phyloP scores from a whole-genome alignment of 2,797 vertebrate genomes.

The Sparidentex hasta region DNA sequence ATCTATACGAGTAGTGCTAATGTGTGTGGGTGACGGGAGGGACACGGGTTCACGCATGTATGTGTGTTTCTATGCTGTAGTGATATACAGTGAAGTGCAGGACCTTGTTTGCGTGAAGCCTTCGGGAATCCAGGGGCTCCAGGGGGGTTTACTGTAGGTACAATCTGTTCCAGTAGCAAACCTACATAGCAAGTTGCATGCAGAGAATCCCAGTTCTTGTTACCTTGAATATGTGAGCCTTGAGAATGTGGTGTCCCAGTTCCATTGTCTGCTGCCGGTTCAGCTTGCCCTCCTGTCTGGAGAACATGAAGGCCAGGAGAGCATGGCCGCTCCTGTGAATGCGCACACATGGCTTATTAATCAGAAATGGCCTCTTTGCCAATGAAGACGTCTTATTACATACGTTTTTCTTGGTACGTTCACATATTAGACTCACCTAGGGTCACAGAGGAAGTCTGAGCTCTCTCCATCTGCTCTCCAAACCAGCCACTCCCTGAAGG shows the following conservation, averaged over 20 bases:
- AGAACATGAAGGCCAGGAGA: constrained; percentile 98
- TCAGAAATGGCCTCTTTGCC: constrained; percentile 5
- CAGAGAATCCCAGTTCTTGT: constrained; percentile 12
- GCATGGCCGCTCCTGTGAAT: constrained; percentile 94
- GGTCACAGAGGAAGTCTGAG: constrained; percentile 95
- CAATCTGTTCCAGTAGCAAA: constrained; percentile 16
- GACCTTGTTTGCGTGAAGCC: constrained; percentile 13
- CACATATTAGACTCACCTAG: constrained; percentile 87
- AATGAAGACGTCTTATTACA: background rate
- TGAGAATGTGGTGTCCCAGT: constrained; percentile 98
- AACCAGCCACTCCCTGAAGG: constrained; percentile 97
- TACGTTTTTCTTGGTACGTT: background rate
- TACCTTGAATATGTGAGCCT: constrained; percentile 99
- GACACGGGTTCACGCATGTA: constrained; percentile 28
- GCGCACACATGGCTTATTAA: background rate
- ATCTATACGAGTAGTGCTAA: constrained; percentile 49
- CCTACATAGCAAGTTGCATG: constrained; percentile 25
- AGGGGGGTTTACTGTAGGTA: background rate
- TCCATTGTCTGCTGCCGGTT: constrained; percentile 99
- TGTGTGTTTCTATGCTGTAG: constrained; percentile 25
- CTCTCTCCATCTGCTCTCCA: constrained; percentile 98
- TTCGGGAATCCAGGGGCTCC: constrained; percentile 13
- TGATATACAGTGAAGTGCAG: constrained; percentile 12
- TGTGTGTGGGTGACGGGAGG: constrained; percentile 44
- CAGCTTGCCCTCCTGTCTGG: constrained; percentile 96